Evolutionary conservation across 2,797 vertebrate genomes (phyloP).

Genomic region (Oreortyx pictus): DNA sequence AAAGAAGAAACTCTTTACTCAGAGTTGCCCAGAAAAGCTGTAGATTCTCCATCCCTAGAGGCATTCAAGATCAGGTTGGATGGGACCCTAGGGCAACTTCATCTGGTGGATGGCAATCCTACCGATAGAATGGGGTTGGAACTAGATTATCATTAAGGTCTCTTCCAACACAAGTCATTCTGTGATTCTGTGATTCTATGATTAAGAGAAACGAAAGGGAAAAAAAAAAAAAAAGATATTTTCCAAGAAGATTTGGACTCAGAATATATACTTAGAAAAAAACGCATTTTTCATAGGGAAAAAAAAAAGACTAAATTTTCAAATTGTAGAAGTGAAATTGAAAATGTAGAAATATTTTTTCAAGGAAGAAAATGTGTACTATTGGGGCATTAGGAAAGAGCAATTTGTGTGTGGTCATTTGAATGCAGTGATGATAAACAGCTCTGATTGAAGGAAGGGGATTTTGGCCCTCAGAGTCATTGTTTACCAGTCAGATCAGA

Average conservation of each 20-base stretch:
- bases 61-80: not conserved
- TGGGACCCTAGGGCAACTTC: not conserved
- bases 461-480: not conserved
- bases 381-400: not conserved
- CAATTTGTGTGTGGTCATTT: conserved; percentile 50
- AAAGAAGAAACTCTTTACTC: not conserved
- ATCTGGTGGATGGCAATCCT: not conserved
- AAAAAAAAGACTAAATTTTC: not conserved
- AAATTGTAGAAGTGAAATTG: not conserved
- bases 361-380: not conserved
- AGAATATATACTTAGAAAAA: not conserved
- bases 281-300: not conserved
- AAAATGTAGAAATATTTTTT: conserved; percentile 22
- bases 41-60: not conserved
- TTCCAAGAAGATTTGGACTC: not conserved
- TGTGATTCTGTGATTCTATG: not conserved
- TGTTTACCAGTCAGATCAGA: conserved; percentile 38
- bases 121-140: not conserved
- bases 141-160: not conserved
- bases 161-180: not conserved
- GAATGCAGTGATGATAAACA: not conserved
- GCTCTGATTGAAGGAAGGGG: not conserved
- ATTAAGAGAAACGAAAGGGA: not conserved
- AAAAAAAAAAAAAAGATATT: not conserved
- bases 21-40: not conserved